Evolutionary conservation across 2,113 vertebrate genomes (phyloP).

Genomic region (Myrmecophaga tridactyla): DNA sequence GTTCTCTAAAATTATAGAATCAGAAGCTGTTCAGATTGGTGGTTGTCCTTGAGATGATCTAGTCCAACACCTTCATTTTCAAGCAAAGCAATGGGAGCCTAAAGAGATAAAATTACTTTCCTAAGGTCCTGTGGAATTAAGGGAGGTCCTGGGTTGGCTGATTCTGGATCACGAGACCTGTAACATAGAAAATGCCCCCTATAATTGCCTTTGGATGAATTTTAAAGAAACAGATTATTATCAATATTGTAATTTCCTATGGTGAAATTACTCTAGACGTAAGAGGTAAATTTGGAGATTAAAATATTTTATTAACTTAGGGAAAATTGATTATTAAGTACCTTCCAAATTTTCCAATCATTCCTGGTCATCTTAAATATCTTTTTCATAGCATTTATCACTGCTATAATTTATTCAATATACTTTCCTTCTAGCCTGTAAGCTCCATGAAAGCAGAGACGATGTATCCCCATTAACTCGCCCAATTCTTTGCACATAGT

Average conservation of each 20-base stretch:
- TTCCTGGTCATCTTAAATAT: background rate
- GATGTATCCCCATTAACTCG: background rate
- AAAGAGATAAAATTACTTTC: background rate
- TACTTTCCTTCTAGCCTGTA: background rate
- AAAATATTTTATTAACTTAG: background rate
- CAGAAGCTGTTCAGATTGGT: background rate
- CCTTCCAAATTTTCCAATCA: background rate
- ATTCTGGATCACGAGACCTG: background rate
- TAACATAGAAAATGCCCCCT: background rate
- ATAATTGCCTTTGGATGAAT: background rate
- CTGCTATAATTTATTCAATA: background rate
- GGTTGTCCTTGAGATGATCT: background rate
- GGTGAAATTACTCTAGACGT: background rate
- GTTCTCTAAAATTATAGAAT: background rate
- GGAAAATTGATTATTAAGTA: background rate
- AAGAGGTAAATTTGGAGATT: background rate
- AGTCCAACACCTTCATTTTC: background rate
- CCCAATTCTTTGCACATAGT: background rate
- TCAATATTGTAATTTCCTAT: background rate
- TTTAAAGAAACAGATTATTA: background rate
- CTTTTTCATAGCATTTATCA: background rate
- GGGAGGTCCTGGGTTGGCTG: background rate
- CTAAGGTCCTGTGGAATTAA: background rate
- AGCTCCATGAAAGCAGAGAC: background rate
- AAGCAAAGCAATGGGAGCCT: background rate